These are phyloP conservation scores for Hormiphora californensis DNA, from an alignment of 37 sponge, comb jelly and placozoan genomes.

Conservation along the genomic window DNA sequence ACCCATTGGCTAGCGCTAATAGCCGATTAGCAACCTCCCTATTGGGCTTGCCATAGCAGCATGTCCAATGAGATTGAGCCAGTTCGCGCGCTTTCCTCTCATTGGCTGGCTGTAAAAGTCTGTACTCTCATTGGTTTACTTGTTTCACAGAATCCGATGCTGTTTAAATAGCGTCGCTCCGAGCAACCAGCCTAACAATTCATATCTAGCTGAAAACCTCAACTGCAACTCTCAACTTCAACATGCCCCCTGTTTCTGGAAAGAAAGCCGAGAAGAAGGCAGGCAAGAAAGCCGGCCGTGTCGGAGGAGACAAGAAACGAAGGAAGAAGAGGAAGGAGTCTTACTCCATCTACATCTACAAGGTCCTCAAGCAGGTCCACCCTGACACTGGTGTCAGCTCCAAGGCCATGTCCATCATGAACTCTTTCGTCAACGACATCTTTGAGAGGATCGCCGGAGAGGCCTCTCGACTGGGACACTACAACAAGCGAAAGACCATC, in stretches of 20 bases:
- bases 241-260: conserved; percentile 26
- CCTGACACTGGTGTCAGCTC: conserved; percentile 93
- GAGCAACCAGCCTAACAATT: too few species aligned
- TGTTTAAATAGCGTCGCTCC: too few species aligned
- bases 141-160: too few species aligned
- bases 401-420: conserved; percentile 98
- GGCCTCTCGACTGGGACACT: conserved; percentile 85
- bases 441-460: conserved; percentile 89
- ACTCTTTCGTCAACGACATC: conserved; percentile 94
- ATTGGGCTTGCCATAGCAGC: too few species aligned
- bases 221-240: too few species aligned
- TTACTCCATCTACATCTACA: conserved; percentile 96
- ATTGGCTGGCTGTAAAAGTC: too few species aligned
- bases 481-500: conserved; percentile 92
- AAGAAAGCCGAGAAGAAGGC: conserved; percentile 59
- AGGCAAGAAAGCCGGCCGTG: conserved; percentile 62
- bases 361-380: conserved; percentile 95
- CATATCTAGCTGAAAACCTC: too few species aligned
- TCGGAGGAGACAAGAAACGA: conserved; percentile 56
- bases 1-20: too few species aligned
- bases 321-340: conserved; percentile 71
- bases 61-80: too few species aligned
- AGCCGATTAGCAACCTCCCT: too few species aligned
- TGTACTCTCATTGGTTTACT: too few species aligned
- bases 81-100: too few species aligned